Base-by-base conservation (phyloP, 2,797 vertebrate genomes). In the Acipenser oxyrinchus region DNA sequence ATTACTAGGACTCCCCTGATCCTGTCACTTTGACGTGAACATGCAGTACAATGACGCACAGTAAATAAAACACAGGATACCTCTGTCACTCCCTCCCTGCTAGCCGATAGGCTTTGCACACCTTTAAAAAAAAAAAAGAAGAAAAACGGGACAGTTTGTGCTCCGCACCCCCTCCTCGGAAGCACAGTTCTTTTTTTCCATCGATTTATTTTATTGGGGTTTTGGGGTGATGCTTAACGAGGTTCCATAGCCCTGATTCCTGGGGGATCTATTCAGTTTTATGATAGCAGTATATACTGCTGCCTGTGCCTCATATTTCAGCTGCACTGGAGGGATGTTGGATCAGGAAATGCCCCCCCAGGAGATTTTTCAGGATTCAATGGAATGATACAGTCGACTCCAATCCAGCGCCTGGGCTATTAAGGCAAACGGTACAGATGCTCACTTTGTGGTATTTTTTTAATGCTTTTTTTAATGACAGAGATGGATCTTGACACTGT, bases 61-160 rank as follows among this genome's bases (percentile, higher is more conserved):
- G 48, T 51, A 64, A 69, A 65, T 65, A 60, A 60, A 65, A 61
- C 51, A 49, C 55, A 60, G 57, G 68, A 65, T 60, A 51, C 37
- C 48, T 8, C 68, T 63, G 11, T 52, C 63, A 11, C 12, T 62
- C 68, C 63, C 18, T 52, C 63, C 23, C 12, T 62, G 49, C 9
- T 48, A 12, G 23, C 51, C 50, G 23, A 15, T 48, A 37, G 49
- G 23, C 18, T 15, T 12, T 37, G 37, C 5, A 4, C 37, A 37
- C 37, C 37, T 37, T 37, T 37, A 37, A 37, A 37, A 37, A 37
- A 37, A 37, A 5, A 37, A 4, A 37, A 37, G 3, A 37, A 37
- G 37, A 4, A 37, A 58, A 58, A n/a, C 12, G 6, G 55, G 7
- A 7, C 6, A 58, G 55, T 13, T 58, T 11, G 7, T 7, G 2